Evolutionary conservation across 2,888 invertebrate species (phyloP), one percentile per base, ranked within the genome.

Genomic region (Andrena flavipes): DNA sequence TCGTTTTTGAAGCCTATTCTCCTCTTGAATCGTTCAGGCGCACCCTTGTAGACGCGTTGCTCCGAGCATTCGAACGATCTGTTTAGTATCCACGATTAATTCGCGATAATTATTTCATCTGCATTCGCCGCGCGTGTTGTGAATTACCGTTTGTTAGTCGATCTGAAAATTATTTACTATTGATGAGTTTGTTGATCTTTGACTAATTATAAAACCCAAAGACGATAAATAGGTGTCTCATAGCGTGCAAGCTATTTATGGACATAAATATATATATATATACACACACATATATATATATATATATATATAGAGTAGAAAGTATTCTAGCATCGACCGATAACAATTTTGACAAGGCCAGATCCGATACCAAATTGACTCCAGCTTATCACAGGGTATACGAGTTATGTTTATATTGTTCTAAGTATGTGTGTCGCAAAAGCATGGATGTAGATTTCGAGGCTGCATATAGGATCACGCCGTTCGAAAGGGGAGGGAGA

Each of bases 321-420:
- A 86, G 69, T 90, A 85, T 84, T 86, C 76, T 86, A 88, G 84
- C 84, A 84, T 87, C 78, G 86, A 89, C 81, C 77, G 79, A 84
- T 80, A 88, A 35, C 59, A 74, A 20, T 83, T 82, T 90, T 87
- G 86, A 90, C 88, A 91, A 87, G 90, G 91, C 89, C 90, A 91
- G 91, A 88, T 91, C 91, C 91, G 88, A 80, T 63, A 81, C 80
- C 84, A 68, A 85, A 88, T 84, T n/a, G n/a, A 88, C 84, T 88
- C 82, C 86, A 84, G 88, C 88, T 88, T 89, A 90, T 89, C 90
- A 91, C 91, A 91, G 92, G 92, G 91, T 93, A 91, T 86, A 87
- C 87, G 88, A 89, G 90, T 91, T 92, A 90, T 84, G 90, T 92
- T 91, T 91, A 88, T 89, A 89, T 90, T 88, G 82, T 92, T 92